phyloP scores from a whole-genome alignment of 2,888 invertebrate species.

The Automeris io region DNA sequence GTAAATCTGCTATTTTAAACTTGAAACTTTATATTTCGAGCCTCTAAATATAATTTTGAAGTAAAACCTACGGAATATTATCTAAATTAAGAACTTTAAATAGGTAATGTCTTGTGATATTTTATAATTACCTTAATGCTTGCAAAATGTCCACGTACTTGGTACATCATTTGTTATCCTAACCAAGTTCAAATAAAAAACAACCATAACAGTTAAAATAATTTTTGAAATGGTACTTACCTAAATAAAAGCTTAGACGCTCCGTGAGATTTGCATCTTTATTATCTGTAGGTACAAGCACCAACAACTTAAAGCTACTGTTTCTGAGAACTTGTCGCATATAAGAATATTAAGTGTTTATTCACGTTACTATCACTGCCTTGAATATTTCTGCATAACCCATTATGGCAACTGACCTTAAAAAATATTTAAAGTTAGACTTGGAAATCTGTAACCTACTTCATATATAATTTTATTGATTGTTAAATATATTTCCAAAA shows the following conservation, averaged over 20 bases:
- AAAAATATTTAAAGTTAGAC: background rate
- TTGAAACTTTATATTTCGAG: too few relatives aligned
- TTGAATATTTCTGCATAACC: slow-evolving; percentile 33
- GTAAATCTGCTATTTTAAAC: too few relatives aligned
- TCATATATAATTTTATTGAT: background rate
- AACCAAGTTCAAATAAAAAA: slow-evolving; percentile 10
- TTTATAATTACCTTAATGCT: too few relatives aligned
- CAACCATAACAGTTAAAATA: slow-evolving; percentile 10
- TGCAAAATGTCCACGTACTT: slow-evolving; percentile 17
- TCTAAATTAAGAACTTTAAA: too few relatives aligned
- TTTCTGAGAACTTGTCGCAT: slow-evolving; percentile 38
- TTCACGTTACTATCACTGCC: slow-evolving; percentile 29
- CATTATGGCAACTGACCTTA: slow-evolving; percentile 3
- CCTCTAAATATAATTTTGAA: too few relatives aligned
- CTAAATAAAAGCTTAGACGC: slow-evolving; percentile 21
- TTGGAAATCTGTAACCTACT: background rate
- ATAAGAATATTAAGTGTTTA: slow-evolving; percentile 36
- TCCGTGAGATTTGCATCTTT: slow-evolving; percentile 35
- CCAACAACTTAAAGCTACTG: slow-evolving; percentile 38
- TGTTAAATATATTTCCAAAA: background rate
- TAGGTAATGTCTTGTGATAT: too few relatives aligned
- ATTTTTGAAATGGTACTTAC: slow-evolving; percentile 12
- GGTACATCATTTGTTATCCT: slow-evolving; percentile 8
- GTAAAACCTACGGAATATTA: too few relatives aligned
- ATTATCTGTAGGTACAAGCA: slow-evolving; percentile 37